These are phyloP conservation scores for Chloroclystis v-ata DNA, from an alignment of 2,888 invertebrate genomes.

Conservation along the genomic window DNA sequence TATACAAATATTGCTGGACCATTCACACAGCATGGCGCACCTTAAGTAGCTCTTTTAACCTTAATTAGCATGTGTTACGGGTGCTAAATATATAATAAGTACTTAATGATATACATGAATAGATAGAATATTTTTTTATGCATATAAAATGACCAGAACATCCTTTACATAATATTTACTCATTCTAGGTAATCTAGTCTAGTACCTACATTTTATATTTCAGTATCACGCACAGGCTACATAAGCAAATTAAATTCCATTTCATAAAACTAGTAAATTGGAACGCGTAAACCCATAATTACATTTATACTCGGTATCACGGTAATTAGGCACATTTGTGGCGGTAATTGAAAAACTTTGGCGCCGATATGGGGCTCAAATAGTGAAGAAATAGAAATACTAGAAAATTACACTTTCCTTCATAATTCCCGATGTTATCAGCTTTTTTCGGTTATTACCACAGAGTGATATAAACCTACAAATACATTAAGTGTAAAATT, in stretches of 20 bases:
- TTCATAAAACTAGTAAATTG: slow-evolving; percentile 26
- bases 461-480: slow-evolving; percentile 3
- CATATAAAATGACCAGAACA: too few species aligned
- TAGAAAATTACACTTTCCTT: slow-evolving; percentile 64
- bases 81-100: too few species aligned
- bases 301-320: slow-evolving; percentile 48
- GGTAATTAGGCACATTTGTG: slow-evolving; percentile 49
- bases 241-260: slow-evolving; percentile 41
- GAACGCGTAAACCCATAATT: slow-evolving; percentile 39
- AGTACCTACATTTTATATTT: too few species aligned
- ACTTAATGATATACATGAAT: too few species aligned
- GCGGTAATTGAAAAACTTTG: slow-evolving; percentile 74
- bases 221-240: not conserved
- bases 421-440: slow-evolving; percentile 64
- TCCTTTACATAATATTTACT: too few species aligned
- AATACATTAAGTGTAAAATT: too few species aligned
- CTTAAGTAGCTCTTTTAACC: too few species aligned
- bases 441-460: slow-evolving; percentile 57
- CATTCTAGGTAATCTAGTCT: too few species aligned
- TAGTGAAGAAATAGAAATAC: slow-evolving; percentile 52
- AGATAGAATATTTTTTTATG: too few species aligned
- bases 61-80: too few species aligned
- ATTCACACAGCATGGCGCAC: too few species aligned
- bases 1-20: too few species aligned
- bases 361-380: slow-evolving; percentile 49